Evolutionary conservation across 1,140 invertebrate species (phyloP).

Genomic region (Trachymyrmex cornetzi): DNA sequence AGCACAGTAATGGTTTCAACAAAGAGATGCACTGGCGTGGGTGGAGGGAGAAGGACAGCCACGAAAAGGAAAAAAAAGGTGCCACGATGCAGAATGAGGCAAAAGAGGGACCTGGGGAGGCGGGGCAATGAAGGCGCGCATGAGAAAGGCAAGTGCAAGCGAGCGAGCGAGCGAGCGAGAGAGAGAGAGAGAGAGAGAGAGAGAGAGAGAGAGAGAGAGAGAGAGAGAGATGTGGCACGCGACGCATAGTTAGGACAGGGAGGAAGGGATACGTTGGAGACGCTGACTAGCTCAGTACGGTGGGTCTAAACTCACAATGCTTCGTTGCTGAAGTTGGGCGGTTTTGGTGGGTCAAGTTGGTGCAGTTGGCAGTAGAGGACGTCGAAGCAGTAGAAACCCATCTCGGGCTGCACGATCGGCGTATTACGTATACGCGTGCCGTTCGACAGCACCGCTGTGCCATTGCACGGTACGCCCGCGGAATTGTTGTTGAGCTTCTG

Average conservation of each 20-base stretch:
- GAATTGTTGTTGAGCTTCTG: conserved; percentile 92
- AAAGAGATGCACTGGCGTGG: conserved; percentile 51
- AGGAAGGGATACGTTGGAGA: background rate
- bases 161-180: background rate
- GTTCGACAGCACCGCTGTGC: conserved; percentile 82
- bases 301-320: conserved; percentile 93
- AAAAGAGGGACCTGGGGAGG: background rate
- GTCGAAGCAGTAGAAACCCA: conserved; percentile 99
- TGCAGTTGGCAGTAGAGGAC: conserved; percentile 97
- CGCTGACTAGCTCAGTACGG: conserved; percentile 33
- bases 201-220: background rate
- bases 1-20: conserved; percentile 1
- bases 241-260: background rate
- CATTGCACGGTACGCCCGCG: conserved; percentile 86
- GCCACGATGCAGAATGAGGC: background rate
- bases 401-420: conserved; percentile 95
- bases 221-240: background rate
- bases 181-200: background rate
- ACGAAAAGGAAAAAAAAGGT: background rate
- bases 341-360: conserved; percentile 95
- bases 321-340: conserved; percentile 97
- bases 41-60: conserved; percentile 34
- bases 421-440: conserved; percentile 82
- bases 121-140: background rate
- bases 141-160: background rate